These are phyloP conservation scores for Dendrophyllia cribrosa DNA, from an alignment of 64 coral and sea anemone genomes.

Conservation along the genomic window DNA sequence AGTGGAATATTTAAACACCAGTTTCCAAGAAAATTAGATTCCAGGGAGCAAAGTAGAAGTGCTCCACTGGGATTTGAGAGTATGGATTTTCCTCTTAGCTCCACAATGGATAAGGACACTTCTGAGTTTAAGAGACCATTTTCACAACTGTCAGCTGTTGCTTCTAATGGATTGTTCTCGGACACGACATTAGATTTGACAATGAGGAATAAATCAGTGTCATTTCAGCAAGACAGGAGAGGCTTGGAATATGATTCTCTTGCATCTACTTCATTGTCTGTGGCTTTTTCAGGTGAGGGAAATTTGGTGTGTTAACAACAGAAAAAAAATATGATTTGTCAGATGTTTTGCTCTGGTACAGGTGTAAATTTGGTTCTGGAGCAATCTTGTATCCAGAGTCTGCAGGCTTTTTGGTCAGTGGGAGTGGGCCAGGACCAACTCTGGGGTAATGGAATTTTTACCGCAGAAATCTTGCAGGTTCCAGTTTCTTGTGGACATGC, in stretches of 20 bases:
- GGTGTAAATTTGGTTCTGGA: no score
- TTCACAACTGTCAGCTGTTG: conserved; percentile 21
- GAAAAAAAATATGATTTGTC: neutral
- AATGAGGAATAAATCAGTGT: neutral
- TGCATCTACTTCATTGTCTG: conserved; percentile 19
- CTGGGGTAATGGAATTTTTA: no score
- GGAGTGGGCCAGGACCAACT: no score
- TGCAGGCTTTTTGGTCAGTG: no score
- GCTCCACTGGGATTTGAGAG: neutral
- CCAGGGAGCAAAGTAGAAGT: neutral
- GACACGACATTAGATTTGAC: neutral
- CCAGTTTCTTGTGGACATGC: no score
- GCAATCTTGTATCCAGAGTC: no score
- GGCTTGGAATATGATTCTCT: conserved; percentile 15
- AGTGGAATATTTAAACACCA: neutral
- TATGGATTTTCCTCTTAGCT: conserved; percentile 4
- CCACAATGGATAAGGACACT: conserved; percentile 3
- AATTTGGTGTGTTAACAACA: neutral
- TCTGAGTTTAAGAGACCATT: conserved; percentile 19
- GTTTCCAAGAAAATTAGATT: neutral
- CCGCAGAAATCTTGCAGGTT: no score
- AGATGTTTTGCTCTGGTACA: neutral
- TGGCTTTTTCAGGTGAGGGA: conserved; percentile 26
- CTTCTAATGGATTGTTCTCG: neutral
- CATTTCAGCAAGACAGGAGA: neutral